Conservation (phyloP, 2,888 invertebrate genomes). For the Balanococcus diminutus region DNA sequence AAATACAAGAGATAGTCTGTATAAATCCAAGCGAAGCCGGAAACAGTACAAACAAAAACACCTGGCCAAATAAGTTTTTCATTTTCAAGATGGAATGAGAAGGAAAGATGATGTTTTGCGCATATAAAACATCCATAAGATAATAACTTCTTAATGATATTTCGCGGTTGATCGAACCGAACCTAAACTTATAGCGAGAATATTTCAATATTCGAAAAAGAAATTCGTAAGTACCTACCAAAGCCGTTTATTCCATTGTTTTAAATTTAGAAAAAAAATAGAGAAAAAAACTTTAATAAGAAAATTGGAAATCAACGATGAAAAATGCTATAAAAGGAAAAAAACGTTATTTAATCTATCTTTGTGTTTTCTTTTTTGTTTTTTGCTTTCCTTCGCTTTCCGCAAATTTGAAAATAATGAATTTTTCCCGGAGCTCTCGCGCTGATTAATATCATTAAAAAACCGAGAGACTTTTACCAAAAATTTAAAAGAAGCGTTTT, state of each 20-base stretch:
- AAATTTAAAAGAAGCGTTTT: conserved; percentile 31
- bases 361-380: conserved; percentile 4
- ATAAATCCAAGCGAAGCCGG: background rate
- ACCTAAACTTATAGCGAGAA: background rate
- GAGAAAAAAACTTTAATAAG: conserved; percentile 1
- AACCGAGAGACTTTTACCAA: conserved; percentile 31
- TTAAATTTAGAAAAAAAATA: background rate
- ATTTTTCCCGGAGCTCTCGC: conserved; percentile 23
- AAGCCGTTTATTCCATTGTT: background rate
- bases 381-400: conserved; percentile 14
- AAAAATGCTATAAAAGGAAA: conserved; percentile 12
- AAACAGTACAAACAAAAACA: background rate
- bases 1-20: conserved; percentile 1
- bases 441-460: conserved; percentile 31
- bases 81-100: background rate
- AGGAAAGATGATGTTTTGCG: background rate
- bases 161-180: background rate
- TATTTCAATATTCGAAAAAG: background rate
- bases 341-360: conserved; percentile 20
- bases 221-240: background rate
- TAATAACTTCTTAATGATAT: conserved; percentile 1
- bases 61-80: background rate
- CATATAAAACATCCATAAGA: background rate
- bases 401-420: conserved; percentile 31
- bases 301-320: conserved; percentile 31